Evolutionary conservation across 2,797 vertebrate species (phyloP).

Genomic region (Galago senegalensis): DNA sequence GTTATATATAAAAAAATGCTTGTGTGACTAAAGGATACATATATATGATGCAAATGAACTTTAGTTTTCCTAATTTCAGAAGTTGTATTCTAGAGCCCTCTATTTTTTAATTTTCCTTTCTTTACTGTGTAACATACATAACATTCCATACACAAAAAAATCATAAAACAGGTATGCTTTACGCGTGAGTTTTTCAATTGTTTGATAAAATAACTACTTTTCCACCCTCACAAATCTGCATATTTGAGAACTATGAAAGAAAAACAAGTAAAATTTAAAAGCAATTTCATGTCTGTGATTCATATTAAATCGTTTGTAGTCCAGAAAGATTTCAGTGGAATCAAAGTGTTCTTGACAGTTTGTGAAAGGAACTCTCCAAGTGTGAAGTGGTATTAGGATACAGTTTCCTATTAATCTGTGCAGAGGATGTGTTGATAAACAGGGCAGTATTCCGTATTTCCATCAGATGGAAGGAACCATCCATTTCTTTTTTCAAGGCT

Average conservation of each 20-base stretch:
- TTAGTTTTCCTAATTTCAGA: conserved; percentile 32
- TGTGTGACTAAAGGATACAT: conserved; percentile 36
- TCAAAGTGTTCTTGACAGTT: conserved; percentile 40
- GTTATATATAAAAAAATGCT: conserved; percentile 14
- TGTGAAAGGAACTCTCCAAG: neutral
- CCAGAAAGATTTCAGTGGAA: conserved; percentile 41
- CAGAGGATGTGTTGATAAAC: neutral
- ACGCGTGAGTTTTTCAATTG: conserved; percentile 6
- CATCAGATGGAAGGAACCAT: neutral
- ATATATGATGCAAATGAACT: neutral
- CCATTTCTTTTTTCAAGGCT: conserved; percentile 7
- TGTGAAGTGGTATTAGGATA: neutral
- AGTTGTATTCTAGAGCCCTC: neutral
- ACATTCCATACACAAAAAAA: conserved; percentile 9
- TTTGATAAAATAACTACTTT: conserved; percentile 23
- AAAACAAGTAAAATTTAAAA: conserved; percentile 50
- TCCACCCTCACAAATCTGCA: neutral
- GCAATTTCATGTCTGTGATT: neutral
- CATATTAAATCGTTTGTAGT: conserved; percentile 4
- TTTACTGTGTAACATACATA: conserved; percentile 9
- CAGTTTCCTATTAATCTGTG: neutral
- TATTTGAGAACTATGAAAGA: conserved; percentile 53
- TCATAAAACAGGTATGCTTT: neutral
- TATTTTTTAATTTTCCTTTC: neutral
- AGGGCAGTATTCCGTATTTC: neutral